Evolutionary conservation across 2,113 vertebrate genomes (phyloP).

Genomic region (Castor canadensis): DNA sequence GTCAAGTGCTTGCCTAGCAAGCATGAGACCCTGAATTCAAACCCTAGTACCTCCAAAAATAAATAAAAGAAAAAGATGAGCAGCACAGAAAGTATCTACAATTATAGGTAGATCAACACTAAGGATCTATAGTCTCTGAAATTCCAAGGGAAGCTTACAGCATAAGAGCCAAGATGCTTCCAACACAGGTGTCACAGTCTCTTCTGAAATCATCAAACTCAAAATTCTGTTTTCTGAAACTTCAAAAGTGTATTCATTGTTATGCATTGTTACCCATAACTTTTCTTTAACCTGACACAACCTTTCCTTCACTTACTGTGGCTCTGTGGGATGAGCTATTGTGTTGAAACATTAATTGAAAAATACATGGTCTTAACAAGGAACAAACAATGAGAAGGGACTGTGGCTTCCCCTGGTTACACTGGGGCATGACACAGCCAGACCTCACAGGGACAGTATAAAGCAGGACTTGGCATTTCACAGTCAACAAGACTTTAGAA

Average conservation of each 20-base stretch:
- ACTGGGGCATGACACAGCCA: neutral
- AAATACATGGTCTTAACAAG: neutral
- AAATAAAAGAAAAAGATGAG: no score
- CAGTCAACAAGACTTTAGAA: neutral
- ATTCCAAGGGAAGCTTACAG: neutral
- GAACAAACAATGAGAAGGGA: neutral
- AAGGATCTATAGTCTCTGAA: neutral
- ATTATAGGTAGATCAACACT: neutral
- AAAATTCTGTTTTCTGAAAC: neutral
- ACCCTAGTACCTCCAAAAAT: no score
- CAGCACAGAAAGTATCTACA: neutral
- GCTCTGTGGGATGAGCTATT: neutral
- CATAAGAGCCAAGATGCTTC: neutral
- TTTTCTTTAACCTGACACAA: neutral
- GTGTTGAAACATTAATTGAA: neutral
- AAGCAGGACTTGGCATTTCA: neutral
- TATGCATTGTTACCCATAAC: rapidly evolving
- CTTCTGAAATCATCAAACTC: neutral
- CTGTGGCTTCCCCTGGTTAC: neutral
- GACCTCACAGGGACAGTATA: neutral
- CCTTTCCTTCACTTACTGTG: neutral
- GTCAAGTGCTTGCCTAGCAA: no score
- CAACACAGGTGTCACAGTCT: neutral
- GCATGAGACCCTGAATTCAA: no score
- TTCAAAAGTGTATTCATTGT: slow-evolving; percentile 37